phyloP scores from a whole-genome alignment of 2,113 vertebrate species.

The Gorsachius goisagi region DNA sequence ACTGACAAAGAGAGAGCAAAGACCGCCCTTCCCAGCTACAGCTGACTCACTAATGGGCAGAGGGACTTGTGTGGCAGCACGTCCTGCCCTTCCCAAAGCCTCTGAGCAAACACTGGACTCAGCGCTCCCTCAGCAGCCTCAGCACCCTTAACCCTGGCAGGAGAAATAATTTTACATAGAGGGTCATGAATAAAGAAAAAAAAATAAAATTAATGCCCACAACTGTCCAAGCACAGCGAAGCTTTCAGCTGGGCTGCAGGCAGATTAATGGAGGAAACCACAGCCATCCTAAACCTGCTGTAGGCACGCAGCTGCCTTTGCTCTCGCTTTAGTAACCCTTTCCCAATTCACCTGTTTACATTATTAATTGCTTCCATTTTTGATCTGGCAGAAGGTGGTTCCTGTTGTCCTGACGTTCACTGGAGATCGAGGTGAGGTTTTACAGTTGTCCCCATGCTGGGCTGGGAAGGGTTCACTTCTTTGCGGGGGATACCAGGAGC shows the following conservation, averaged over 20 bases:
- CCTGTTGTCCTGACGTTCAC: neutral
- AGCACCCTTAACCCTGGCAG: neutral
- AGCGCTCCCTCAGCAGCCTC: neutral
- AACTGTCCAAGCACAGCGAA: neutral
- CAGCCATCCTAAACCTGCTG: rapidly evolving
- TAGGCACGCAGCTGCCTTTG: neutral
- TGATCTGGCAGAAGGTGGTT: neutral
- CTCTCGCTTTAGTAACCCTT: neutral
- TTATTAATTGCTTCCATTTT: neutral
- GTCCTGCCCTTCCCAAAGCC: neutral
- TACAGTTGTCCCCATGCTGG: neutral
- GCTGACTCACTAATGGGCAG: neutral
- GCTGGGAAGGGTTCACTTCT: neutral
- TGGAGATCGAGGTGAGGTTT: neutral
- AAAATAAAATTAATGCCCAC: neutral
- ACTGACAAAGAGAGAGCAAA: neutral
- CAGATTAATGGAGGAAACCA: neutral
- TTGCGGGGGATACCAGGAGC: rapidly evolving
- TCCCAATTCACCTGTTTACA: neutral
- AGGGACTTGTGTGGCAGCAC: neutral
- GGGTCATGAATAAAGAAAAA: neutral
- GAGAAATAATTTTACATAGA: neutral
- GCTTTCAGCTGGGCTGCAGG: neutral
- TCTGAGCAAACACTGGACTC: neutral
- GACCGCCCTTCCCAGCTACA: neutral